phyloP scores from a whole-genome alignment of 30 jellyfish, hydroid and myxozoan species.

The Pseudorhiza aurosa region DNA sequence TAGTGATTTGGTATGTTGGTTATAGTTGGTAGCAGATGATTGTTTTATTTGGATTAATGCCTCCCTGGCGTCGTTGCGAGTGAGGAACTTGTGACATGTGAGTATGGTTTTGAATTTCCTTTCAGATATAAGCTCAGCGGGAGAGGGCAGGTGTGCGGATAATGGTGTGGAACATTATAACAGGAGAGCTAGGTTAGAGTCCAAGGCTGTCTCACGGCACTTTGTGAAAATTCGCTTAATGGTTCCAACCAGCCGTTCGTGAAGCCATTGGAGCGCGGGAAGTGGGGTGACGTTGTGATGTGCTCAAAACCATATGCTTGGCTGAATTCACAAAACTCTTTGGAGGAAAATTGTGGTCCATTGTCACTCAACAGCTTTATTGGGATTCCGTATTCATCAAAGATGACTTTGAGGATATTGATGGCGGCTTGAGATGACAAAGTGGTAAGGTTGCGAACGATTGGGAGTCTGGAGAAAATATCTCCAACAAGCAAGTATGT shows the following conservation, averaged over 20 bases:
- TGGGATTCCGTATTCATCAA: conserved; percentile 44
- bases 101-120: conserved; percentile 29
- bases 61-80: background rate
- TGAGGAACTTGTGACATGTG: background rate
- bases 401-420: conserved; percentile 1
- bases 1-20: conserved; percentile 4
- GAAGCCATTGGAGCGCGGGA: conserved; percentile 33
- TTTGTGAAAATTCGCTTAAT: conserved; percentile 11
- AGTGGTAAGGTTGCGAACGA: conserved; percentile 14
- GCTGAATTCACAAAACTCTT: conserved; percentile 24
- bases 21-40: background rate
- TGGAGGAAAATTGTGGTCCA: conserved; percentile 24
- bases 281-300: conserved; percentile 45
- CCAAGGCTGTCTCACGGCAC: conserved; percentile 16
- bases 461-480: background rate
- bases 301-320: conserved; percentile 18
- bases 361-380: conserved; percentile 32
- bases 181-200: conserved; percentile 27
- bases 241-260: conserved; percentile 27
- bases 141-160: conserved; percentile 59
- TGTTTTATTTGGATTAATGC: background rate
- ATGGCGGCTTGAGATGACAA: conserved; percentile 24
- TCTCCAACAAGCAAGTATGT: background rate
- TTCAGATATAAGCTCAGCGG: conserved; percentile 63
- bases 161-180: conserved; percentile 37